A percentile compares a stretch with the other conserved stretches of the same genome.
Evolutionary conservation across 2,888 invertebrate genomes (phyloP).

Genomic region (Sicus ferrugineus): DNA sequence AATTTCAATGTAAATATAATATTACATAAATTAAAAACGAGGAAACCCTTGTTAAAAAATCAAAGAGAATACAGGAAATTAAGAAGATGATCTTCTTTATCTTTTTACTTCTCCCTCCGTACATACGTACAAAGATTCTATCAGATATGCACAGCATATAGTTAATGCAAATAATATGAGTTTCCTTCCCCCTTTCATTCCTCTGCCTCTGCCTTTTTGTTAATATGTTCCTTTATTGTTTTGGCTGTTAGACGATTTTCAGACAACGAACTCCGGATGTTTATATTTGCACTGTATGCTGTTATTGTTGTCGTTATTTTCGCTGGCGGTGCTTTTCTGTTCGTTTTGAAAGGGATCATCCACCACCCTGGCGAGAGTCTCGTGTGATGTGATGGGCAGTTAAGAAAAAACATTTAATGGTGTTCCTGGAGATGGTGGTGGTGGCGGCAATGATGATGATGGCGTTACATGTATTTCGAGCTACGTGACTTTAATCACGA

Average conservation of each 20-base stretch:
- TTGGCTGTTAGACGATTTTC: neutral
- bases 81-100: too few species aligned
- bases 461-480: neutral
- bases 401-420: neutral
- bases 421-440: neutral
- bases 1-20: too few species aligned
- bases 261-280: neutral
- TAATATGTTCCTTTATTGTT: neutral
- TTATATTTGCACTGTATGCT: neutral
- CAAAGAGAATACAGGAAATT: too few species aligned
- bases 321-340: neutral
- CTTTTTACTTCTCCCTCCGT: too few species aligned
- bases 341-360: neutral
- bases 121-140: too few species aligned
- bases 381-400: neutral
- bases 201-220: neutral
- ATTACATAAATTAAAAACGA: too few species aligned
- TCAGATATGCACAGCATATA: neutral
- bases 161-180: neutral
- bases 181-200: neutral
- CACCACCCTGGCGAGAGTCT: neutral
- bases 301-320: neutral
- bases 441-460: neutral
- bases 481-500: constrained; percentile 8
- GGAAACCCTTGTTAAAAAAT: too few species aligned